These are phyloP conservation scores for Dryobotodes eremita DNA, from an alignment of 2,888 invertebrate species.

Conservation along the genomic window DNA sequence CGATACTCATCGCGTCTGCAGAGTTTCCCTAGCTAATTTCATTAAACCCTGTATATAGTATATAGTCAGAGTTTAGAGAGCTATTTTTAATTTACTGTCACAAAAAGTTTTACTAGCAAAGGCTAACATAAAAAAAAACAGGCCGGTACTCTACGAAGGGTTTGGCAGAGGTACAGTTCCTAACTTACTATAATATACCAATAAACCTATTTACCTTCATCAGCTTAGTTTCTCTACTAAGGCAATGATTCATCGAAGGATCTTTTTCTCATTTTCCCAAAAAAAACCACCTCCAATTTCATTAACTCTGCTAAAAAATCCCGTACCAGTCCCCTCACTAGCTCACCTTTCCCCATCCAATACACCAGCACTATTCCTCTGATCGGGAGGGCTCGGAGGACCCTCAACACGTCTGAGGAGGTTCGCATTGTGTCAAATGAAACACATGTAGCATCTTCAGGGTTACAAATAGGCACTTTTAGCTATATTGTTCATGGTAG, in stretches of 20 bases:
- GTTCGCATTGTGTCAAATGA: slow-evolving; percentile 75
- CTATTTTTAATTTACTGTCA: neutral
- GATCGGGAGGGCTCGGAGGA: slow-evolving; percentile 68
- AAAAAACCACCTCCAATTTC: neutral
- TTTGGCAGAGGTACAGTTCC: neutral
- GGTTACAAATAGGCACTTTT: slow-evolving; percentile 68
- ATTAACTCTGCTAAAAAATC: neutral
- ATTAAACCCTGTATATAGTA: too few species aligned
- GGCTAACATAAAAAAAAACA: too few species aligned
- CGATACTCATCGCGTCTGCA: too few species aligned
- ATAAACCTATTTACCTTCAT: neutral
- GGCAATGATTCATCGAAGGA: too few species aligned
- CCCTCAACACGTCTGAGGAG: slow-evolving; percentile 72
- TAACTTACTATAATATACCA: neutral
- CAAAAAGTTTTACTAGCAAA: neutral
- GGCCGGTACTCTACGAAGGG: too few species aligned
- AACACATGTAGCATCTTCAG: slow-evolving; percentile 73
- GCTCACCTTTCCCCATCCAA: slow-evolving; percentile 35
- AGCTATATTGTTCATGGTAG: slow-evolving; percentile 44
- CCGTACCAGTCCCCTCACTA: slow-evolving; percentile 37
- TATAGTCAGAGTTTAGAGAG: neutral
- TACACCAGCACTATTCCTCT: slow-evolving; percentile 56
- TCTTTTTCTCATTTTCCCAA: neutral
- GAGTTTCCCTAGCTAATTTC: too few species aligned
- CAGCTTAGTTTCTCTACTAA: neutral